A percentile compares a stretch with the other conserved stretches of the same genome.
Evolutionary conservation across 2,113 vertebrate species (phyloP).

Genomic region (Leucosticte australis): DNA sequence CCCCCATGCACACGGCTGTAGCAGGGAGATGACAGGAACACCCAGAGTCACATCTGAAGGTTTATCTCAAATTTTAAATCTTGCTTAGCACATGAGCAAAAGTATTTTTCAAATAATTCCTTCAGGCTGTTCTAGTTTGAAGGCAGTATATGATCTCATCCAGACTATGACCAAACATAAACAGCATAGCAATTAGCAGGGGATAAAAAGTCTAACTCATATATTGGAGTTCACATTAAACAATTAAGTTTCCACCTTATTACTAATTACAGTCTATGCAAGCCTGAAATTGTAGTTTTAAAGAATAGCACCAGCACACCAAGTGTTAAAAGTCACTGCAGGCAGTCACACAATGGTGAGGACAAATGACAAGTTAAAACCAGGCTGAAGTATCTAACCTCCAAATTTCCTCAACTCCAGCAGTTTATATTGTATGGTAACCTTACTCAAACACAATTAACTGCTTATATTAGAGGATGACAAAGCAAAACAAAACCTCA

Average conservation of each 20-base stretch:
- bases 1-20: not conserved
- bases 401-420: not conserved
- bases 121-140: not conserved
- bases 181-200: not conserved
- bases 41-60: not conserved
- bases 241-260: not conserved
- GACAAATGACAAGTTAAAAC: not conserved
- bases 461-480: not conserved
- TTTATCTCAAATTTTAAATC: not conserved
- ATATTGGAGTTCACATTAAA: not conserved
- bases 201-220: not conserved
- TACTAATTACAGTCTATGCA: not conserved
- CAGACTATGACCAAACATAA: not conserved
- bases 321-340: not conserved
- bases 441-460: not conserved
- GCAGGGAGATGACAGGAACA: not conserved
- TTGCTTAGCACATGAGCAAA: not conserved
- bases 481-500: not conserved
- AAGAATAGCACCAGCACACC: not conserved
- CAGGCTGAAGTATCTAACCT: not conserved
- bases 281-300: not conserved
- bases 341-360: not conserved
- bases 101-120: not conserved
- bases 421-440: rapidly evolving
- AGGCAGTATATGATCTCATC: not conserved